Evolutionary conservation across 2,888 invertebrate species (phyloP).

Genomic region (Aquatica leii): DNA sequence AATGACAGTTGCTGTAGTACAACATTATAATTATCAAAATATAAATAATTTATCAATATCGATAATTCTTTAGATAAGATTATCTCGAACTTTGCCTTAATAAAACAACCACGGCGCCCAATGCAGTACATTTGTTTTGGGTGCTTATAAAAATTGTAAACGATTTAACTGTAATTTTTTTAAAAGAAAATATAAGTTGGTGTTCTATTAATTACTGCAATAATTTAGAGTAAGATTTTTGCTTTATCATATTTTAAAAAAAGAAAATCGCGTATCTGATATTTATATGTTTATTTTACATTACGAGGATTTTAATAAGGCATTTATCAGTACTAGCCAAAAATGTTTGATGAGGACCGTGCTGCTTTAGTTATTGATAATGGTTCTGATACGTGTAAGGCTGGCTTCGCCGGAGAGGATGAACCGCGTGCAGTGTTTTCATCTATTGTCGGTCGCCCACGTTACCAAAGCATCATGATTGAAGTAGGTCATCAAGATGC

Average conservation of each 20-base stretch:
- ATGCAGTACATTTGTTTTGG: conserved; percentile 40
- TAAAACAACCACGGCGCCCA: no score
- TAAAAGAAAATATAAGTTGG: conserved; percentile 12
- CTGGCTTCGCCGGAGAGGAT: conserved; percentile 95
- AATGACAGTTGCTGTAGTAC: no score
- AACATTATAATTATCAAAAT: no score
- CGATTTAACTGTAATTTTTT: conserved; percentile 33
- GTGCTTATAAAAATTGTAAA: conserved; percentile 42
- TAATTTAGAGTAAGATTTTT: conserved; percentile 23
- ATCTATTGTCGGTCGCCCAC: no score
- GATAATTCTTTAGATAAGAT: no score
- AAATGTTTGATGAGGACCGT: conserved; percentile 92
- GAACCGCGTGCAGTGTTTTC: conserved; percentile 96
- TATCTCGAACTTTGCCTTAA: no score
- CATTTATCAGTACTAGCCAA: conserved; percentile 59
- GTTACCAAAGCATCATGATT: conserved; percentile 95
- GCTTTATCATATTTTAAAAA: no score
- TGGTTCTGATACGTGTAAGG: conserved; percentile 98
- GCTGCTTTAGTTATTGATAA: conserved; percentile 95
- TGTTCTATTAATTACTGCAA: not conserved
- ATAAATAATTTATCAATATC: no score
- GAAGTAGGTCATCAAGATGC: conserved; percentile 98
- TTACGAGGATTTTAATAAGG: no score
- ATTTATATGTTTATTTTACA: conserved; percentile 16
- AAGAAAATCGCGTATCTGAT: no score